phyloP scores from a whole-genome alignment of 2,797 vertebrate species.

The Centropyge bicolor region DNA sequence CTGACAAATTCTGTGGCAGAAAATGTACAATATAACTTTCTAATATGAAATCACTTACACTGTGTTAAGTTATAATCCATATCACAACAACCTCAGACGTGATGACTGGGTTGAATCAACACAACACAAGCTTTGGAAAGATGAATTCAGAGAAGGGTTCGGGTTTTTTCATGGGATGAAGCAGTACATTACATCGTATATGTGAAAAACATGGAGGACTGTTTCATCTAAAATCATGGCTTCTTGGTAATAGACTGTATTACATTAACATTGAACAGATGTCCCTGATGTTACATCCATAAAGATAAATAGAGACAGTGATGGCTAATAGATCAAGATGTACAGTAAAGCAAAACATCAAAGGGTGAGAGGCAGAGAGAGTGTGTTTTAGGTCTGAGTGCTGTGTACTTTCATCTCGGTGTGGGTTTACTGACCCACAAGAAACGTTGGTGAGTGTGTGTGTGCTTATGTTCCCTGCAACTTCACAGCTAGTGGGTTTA shows the following conservation, averaged over 20 bases:
- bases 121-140: too few species aligned
- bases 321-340: neutral
- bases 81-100: too few species aligned
- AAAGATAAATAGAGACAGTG: too few species aligned
- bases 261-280: neutral
- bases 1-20: too few species aligned
- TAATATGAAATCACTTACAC: neutral
- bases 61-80: too few species aligned
- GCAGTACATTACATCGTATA: neutral
- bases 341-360: conserved; percentile 6
- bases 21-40: too few species aligned
- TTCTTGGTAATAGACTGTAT: neutral
- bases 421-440: conserved; percentile 23
- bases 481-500: neutral
- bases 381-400: conserved; percentile 3
- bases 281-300: neutral
- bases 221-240: too few species aligned
- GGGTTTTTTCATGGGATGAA: neutral
- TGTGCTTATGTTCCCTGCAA: neutral
- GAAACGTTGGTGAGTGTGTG: neutral
- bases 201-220: neutral
- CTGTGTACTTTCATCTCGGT: conserved; percentile 17
- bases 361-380: neutral
- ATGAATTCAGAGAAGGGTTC: too few species aligned
- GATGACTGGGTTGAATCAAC: too few species aligned